Base-by-base conservation (phyloP, 2,888 invertebrate genomes). In the Drosophila macrothrix region DNA sequence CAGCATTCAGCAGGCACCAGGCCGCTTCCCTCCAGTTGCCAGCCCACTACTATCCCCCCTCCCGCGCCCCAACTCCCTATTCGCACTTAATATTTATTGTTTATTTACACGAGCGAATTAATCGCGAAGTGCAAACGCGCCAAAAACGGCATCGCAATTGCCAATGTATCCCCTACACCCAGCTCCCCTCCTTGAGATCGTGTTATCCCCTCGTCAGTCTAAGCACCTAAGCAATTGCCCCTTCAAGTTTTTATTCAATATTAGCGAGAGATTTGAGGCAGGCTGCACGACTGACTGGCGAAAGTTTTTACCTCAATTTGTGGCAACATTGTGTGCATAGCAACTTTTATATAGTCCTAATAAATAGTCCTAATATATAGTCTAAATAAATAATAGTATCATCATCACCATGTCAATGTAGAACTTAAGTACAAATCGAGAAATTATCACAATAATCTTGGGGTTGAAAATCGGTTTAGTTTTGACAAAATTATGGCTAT, bases 31-130 rank as follows among this genome's bases (percentile, higher is more conserved):
- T 25, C 49, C 9, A 41, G 28, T 55, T 12, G 54, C 39, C 28
- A n/a, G 25, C 54, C 10, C 46, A 4, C 35, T 22, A 3, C 39
- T 10, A 19, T 14, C 16, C 22, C 29, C 16, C 6, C n/a, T 25
- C 28, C 43, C 4, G 35, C 9, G 5, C 49, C 41, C 2, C 16
- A 9, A 25, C 46, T 46, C 25, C 4, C 16, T 16, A 16, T 25
- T 46, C 82, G 73, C 82, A 89, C 88, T 84, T 87, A 89, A 88
- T 85, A 88, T 90, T 90, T 90, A 82, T 83, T 89, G 90, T 89
- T 89, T 89, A 88, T 89, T 89, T 89, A 89, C 83, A 89, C 78
- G 82, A 90, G 87, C 90, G 88, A 76, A 83, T 82, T 86, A 87
- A 89, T 83, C 90, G 88, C 84, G 73, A 88, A 84, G 83, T 78